These are phyloP conservation scores for Antigone vipio DNA, from an alignment of 2,113 vertebrate species.

Conservation along the genomic window DNA sequence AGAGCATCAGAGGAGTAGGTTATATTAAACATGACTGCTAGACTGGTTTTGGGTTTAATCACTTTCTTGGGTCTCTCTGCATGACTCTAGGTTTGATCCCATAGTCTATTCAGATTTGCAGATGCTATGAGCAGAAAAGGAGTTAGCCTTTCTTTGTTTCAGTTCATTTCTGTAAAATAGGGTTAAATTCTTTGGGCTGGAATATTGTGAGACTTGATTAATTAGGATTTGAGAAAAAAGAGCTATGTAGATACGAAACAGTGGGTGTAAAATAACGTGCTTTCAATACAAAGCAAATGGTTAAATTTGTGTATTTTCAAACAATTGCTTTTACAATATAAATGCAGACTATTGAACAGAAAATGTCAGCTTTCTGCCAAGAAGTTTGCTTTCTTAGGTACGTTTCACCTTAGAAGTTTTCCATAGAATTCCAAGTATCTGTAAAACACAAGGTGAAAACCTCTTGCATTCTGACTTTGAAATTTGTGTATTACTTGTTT, in stretches of 20 bases:
- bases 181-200: neutral
- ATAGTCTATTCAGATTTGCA: neutral
- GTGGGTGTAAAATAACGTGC: neutral
- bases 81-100: neutral
- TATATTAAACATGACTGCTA: neutral
- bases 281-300: neutral
- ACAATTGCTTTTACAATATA: neutral
- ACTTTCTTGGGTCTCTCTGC: neutral
- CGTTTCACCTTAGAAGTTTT: neutral
- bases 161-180: neutral
- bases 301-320: neutral
- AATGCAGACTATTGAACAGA: neutral
- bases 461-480: neutral
- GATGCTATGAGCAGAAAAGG: neutral
- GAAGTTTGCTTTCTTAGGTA: neutral
- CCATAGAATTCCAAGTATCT: neutral
- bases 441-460: neutral
- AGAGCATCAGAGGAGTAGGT: neutral
- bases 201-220: neutral
- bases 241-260: neutral
- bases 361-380: neutral
- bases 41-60: neutral
- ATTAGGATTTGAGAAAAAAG: neutral
- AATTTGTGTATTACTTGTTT: neutral
- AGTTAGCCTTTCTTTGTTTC: neutral